These are phyloP conservation scores for Paragorgia papillata DNA, from an alignment of 92 coral and sea anemone genomes.

Conservation along the genomic window DNA sequence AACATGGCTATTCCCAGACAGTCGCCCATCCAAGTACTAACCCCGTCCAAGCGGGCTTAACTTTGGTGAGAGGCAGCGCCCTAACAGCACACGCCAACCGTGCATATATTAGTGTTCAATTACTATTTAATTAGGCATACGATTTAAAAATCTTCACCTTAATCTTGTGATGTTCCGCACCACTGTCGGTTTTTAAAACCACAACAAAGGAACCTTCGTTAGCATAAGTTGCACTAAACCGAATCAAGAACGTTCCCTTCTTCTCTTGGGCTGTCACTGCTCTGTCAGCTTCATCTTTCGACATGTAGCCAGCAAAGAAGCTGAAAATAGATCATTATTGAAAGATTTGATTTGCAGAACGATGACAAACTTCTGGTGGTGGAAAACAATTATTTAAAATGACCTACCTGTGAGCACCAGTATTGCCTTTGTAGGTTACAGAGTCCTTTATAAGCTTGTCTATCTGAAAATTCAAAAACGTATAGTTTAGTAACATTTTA, in stretches of 20 bases:
- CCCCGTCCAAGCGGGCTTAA: too few species aligned
- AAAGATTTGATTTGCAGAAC: too few species aligned
- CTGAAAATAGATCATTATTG: conserved; percentile 53
- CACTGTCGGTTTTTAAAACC: conserved; percentile 72
- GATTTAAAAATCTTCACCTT: conserved; percentile 80
- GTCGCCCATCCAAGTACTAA: too few species aligned
- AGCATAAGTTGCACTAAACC: conserved; percentile 83
- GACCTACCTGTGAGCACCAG: conserved; percentile 25
- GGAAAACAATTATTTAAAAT: background rate
- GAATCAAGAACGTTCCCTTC: conserved; percentile 73
- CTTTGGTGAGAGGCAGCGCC: too few species aligned
- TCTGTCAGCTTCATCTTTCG: conserved; percentile 56
- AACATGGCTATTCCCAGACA: too few species aligned
- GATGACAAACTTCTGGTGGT: background rate
- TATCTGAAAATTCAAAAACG: conserved; percentile 53
- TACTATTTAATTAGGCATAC: too few species aligned
- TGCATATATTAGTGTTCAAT: too few species aligned
- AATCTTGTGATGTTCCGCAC: conserved; percentile 71
- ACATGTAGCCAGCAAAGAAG: conserved; percentile 96
- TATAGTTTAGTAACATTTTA: background rate
- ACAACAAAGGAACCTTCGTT: conserved; percentile 77
- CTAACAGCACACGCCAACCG: too few species aligned
- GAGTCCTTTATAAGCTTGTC: conserved; percentile 63
- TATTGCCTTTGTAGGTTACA: conserved; percentile 27
- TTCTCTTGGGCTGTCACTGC: conserved; percentile 53